phyloP scores from a whole-genome alignment of 2,797 vertebrate species.

The Tadarida brasiliensis region DNA sequence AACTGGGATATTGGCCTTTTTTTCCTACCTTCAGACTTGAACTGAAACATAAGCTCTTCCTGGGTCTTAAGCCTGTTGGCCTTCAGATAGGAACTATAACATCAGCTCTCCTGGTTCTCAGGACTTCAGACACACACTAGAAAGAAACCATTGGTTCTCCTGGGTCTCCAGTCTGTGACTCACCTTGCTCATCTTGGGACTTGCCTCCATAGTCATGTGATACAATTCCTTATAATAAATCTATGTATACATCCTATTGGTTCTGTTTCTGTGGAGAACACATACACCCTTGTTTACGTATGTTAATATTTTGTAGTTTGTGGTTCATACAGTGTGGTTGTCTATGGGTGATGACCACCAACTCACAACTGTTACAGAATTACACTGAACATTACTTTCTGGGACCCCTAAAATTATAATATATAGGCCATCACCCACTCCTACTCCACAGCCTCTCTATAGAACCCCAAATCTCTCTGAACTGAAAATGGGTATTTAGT shows the following conservation, averaged over 20 bases:
- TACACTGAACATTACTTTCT: neutral
- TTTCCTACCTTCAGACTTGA: neutral
- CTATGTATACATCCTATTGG: neutral
- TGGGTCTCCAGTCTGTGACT: neutral
- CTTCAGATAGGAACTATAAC: neutral
- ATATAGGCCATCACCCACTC: too few species aligned
- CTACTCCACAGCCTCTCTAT: neutral
- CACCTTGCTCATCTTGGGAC: neutral
- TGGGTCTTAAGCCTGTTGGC: neutral
- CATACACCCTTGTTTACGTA: neutral
- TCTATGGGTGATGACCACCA: neutral
- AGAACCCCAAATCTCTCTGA: neutral
- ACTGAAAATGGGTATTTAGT: neutral
- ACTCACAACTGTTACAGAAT: neutral
- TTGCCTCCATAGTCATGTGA: neutral
- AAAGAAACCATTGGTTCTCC: neutral
- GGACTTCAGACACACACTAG: neutral
- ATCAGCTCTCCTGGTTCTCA: neutral
- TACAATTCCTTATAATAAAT: neutral
- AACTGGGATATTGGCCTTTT: neutral
- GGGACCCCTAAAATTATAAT: neutral
- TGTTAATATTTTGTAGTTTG: neutral
- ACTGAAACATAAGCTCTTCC: neutral
- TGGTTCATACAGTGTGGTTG: neutral
- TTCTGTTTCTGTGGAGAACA: neutral